Base-by-base conservation (phyloP, 2,888 invertebrate genomes). In the Macrophya alboannulata region DNA sequence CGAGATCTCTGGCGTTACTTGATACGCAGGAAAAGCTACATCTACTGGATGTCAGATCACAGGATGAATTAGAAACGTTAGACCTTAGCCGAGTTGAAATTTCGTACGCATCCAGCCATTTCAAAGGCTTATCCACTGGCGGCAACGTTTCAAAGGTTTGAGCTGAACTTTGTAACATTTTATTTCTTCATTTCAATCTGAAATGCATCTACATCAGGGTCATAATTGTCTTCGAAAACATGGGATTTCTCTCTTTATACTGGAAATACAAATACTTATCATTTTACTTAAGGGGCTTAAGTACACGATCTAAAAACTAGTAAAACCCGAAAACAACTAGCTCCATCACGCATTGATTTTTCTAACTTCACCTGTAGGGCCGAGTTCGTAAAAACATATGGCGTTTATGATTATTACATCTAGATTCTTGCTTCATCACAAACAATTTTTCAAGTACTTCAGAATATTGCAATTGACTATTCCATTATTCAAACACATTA, bases 111-210 rank as follows among this genome's bases (percentile, higher is more conserved):
- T 97, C 98, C 51, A 97, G 98, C 71, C 98, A 97, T 93, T 98
- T 97, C 91, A 96, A 98, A 94, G 99, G 97, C 0, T 94, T 99
- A 65, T 98, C 99, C 87, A 99, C 99, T 0, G 99, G 99, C 8
- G 99, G 99, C 0, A 98, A 98, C 92, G 99, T 97, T 89, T 95
- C 97, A 86, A 93, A 93, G 90, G 92, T 92, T 21, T 37, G 12
- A 45, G 9, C 37, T 48, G 9, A 71, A 37, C 17, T 87, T 81
- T 76, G 37, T 12, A 31, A 0, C 6, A 40, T 71, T 37, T 0
- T 37, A 71, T 8, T 40, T 17, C 17, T 40, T 71, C 17, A 12
- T 71, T 17, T 9, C 8, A 17, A 37, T 37, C 31, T 31, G 15
- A 25, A 31, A 68, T 68, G 15, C 37, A 25, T 68, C 15, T 37